phyloP scores from a whole-genome alignment of 30 jellyfish, hydroid and myxozoan genomes.

The Aurelia aurita region DNA sequence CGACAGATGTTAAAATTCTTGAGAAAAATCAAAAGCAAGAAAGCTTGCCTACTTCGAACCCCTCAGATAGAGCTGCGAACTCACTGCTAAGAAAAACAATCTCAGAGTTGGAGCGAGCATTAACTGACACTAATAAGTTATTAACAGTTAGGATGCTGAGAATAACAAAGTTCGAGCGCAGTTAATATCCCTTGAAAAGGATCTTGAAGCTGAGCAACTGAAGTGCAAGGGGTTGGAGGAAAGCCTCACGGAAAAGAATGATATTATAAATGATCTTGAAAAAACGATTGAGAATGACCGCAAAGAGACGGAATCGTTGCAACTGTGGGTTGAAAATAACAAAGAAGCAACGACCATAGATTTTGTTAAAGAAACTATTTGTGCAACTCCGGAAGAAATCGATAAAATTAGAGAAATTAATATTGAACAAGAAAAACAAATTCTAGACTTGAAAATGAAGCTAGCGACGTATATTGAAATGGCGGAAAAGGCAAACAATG shows the following conservation, averaged over 20 bases:
- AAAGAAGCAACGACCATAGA: slow-evolving; percentile 23
- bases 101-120: slow-evolving; percentile 84
- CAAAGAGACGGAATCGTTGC: slow-evolving; percentile 19
- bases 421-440: slow-evolving; percentile 50
- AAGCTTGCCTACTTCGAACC: neutral
- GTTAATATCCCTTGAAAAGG: slow-evolving; percentile 28
- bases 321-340: slow-evolving; percentile 50
- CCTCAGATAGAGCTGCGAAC: slow-evolving; percentile 48
- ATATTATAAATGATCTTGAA: slow-evolving; percentile 26
- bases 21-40: neutral
- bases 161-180: slow-evolving; percentile 59
- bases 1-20: slow-evolving; percentile 26
- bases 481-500: neutral
- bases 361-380: slow-evolving; percentile 45
- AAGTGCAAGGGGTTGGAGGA: slow-evolving; percentile 29
- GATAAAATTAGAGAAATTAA: slow-evolving; percentile 34
- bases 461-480: neutral
- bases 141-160: slow-evolving; percentile 73
- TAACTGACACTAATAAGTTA: slow-evolving; percentile 70
- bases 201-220: slow-evolving; percentile 40
- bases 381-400: slow-evolving; percentile 58
- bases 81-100: slow-evolving; percentile 74
- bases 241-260: slow-evolving; percentile 24
- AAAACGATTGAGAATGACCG: slow-evolving; percentile 29
- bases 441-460: slow-evolving; percentile 31